phyloP scores from a whole-genome alignment of 2,797 vertebrate genomes.

The Micrastur ruficollis region DNA sequence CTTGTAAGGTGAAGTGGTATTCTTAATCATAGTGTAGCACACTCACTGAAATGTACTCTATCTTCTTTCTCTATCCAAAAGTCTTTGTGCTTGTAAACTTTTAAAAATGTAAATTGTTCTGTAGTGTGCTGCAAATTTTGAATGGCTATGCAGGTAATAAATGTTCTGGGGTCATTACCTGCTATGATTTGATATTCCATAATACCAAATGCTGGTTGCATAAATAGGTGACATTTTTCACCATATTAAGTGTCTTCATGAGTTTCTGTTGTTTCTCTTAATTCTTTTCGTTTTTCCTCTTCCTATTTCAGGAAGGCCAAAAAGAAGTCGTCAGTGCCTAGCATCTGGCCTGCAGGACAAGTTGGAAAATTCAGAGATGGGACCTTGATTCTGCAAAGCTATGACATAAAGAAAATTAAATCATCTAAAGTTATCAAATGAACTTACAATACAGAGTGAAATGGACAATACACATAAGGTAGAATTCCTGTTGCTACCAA shows the following conservation, averaged over 20 bases:
- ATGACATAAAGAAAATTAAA: conserved; percentile 90
- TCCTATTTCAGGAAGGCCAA: conserved; percentile 74
- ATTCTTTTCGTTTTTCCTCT: not conserved
- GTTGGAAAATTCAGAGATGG: conserved; percentile 93
- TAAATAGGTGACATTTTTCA: not conserved
- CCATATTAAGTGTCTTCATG: not conserved
- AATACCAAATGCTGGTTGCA: not conserved
- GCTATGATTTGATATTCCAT: not conserved
- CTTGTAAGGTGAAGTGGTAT: not conserved
- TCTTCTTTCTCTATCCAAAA: not conserved
- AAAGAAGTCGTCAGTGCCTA: conserved; percentile 74
- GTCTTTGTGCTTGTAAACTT: not conserved
- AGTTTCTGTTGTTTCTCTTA: not conserved
- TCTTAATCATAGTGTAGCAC: not conserved
- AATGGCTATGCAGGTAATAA: not conserved
- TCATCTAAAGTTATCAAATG: conserved; percentile 76
- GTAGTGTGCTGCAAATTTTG: not conserved
- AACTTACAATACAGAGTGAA: not conserved
- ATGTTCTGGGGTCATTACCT: not conserved
- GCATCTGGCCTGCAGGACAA: conserved; percentile 80
- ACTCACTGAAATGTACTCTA: not conserved
- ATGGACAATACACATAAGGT: not conserved
- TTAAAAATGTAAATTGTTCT: not conserved
- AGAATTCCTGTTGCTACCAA: not conserved
- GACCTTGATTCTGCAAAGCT: conserved; percentile 85